Evolutionary conservation across 2,888 invertebrate species (phyloP).

Genomic region (Dasypogon diadema): DNA sequence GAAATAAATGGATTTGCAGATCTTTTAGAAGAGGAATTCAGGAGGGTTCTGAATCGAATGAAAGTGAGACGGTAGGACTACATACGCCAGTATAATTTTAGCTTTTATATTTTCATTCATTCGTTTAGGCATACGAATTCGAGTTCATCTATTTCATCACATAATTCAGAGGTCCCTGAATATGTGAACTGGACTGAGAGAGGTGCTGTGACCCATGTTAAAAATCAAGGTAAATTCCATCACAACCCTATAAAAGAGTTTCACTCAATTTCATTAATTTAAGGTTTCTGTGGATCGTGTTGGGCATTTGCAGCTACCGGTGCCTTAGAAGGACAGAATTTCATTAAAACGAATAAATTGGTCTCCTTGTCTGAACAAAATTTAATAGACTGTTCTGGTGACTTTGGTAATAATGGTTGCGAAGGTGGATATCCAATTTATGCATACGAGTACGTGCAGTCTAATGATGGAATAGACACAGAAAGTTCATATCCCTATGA

Average conservation of each 20-base stretch:
- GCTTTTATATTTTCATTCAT: too few species aligned
- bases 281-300: constrained; percentile 52
- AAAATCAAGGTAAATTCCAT: background rate
- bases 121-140: background rate
- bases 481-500: constrained; percentile 86
- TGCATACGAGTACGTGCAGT: constrained; percentile 81
- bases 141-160: background rate
- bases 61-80: background rate
- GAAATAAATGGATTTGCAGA: background rate
- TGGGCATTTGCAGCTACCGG: constrained; percentile 56
- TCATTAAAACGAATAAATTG: constrained; percentile 23
- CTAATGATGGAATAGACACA: constrained; percentile 85
- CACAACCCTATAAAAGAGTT: too few species aligned
- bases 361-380: constrained; percentile 79
- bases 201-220: background rate
- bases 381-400: constrained; percentile 82
- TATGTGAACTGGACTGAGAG: background rate
- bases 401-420: constrained; percentile 87
- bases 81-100: too few species aligned
- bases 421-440: constrained; percentile 81
- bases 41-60: background rate
- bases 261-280: background rate
- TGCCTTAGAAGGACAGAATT: constrained; percentile 52
- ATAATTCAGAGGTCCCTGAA: background rate
- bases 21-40: background rate